Base-by-base conservation (phyloP, 2,888 invertebrate genomes). In the Drosophila phalerata region DNA sequence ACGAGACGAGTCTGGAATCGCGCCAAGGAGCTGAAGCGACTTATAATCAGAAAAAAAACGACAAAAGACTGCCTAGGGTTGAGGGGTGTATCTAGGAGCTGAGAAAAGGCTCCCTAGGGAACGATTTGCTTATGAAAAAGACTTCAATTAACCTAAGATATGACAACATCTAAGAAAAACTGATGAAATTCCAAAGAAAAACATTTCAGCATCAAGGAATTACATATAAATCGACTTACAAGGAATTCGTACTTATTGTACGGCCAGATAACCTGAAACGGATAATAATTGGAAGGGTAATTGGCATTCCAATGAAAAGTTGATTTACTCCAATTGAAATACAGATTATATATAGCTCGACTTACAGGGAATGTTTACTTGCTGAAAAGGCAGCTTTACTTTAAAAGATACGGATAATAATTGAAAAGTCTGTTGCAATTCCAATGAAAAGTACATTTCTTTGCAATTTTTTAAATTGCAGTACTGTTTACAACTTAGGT, bases 1-100 rank as follows among this genome's bases (percentile, higher is more conserved):
- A 69, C 62, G 69, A 69, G 61, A 65, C 53, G 37, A 68, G 71
- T 60, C 19, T 25, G 62, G 37, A 61, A 64, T 40, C 45, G 13
- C 30, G 45, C 17, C 49, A 38, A 38, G 11, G 13, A 62, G 53
- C 13, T 48, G 47, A 37, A 45, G 42, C 55, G 15, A 60, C 42
- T 69, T 63, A 53, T 55, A 77, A 70, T 74, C 66, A 62, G 73
- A 32, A 47, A 34, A 48, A 38, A 56, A 47, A 51, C 15, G 28
- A 58, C 15, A 30, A 15, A 30, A 57, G 22, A 45, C 43, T 28
- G 45, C 9, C 13, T 25, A 45, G n/a, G 5, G 32, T 22, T 9
- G 15, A 17, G 28, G 47, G 5, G 37, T 10, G 28, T 9, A 28
- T 28, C 79, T 52, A 61, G 75, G 40, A 60, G 40, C 48, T 34